Base-by-base conservation (phyloP, 2,113 vertebrate species). In the Hiodon alosoides region DNA sequence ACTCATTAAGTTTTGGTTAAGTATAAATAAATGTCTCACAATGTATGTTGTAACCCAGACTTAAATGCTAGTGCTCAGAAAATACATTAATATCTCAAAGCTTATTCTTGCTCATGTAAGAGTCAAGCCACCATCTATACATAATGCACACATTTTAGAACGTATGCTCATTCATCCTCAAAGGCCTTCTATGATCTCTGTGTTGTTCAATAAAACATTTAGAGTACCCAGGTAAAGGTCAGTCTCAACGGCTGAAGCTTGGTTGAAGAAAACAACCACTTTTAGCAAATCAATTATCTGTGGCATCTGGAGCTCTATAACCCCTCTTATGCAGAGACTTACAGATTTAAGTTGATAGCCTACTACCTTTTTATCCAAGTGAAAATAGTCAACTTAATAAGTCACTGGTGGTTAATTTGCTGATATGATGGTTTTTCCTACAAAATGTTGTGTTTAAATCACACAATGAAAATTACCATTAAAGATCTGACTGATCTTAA, bases 181-280 rank as follows among this genome's bases (percentile, higher is more conserved):
- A 48, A 68, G 13, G 14, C n/a, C 50, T 66, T 47, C 31, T 48
- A 47, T 66, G 31, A 66, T 17, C 9, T 11, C 67, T 3, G 13
- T 69, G 50, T 73, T 53, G 60, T 52, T 73, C 72, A 65, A 65
- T 60, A 52, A 73, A 69, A 69, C 61, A 65, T 73, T 7, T 52
- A 66, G 14, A 54, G 46, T 53, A 54, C 13, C 51, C 16, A 51
- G 14, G 17, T 64, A 66, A 73, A 73, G 72, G 61, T 65, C 72
- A 73, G 7, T 47, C n/a, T 53, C 48, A 73, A 73, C 64, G 72
- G 50, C 16, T n/a, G 10, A 14, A 50, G 46, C 59, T 13, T 7
- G 9, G 70, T 8, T 60, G 31, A 13, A 46, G 47, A 61, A 3
- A 66, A 66, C 17, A 7, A 53, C 72, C 8, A 50, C 60, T 55